phyloP scores from a whole-genome alignment of 2,888 invertebrate species.

The Cantharis nigra region DNA sequence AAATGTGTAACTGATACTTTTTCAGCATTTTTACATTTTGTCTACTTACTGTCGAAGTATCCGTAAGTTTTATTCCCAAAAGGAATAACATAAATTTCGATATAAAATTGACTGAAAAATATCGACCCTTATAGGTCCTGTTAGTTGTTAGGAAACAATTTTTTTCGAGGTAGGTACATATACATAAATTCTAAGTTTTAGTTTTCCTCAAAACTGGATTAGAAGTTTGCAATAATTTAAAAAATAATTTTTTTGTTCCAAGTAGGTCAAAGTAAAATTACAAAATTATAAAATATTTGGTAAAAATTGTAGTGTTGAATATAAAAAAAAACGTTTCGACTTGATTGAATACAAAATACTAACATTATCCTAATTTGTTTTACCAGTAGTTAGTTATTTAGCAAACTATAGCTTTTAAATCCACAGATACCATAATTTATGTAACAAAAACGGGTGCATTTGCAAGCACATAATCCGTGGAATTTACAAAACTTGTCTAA shows the following conservation, averaged over 20 bases:
- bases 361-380: background rate
- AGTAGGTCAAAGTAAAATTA: background rate
- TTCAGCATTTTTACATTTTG: background rate
- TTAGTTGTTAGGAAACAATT: background rate
- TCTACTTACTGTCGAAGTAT: background rate
- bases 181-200: background rate
- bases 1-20: background rate
- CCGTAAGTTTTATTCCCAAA: background rate
- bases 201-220: too few relatives aligned
- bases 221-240: too few relatives aligned
- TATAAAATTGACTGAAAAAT: background rate
- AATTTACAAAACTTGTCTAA: slow-evolving; percentile 37
- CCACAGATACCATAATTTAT: slow-evolving; percentile 25
- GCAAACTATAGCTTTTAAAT: slow-evolving; percentile 11
- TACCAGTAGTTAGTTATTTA: background rate
- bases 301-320: background rate
- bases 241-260: background rate
- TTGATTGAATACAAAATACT: background rate
- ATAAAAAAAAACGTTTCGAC: background rate
- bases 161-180: background rate
- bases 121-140: background rate
- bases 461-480: slow-evolving; percentile 30
- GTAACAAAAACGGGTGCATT: slow-evolving; percentile 34
- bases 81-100: background rate
- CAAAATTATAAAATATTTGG: background rate